These are phyloP conservation scores for Porphyrio hochstetteri DNA, from an alignment of 2,113 vertebrate species.

Conservation along the genomic window DNA sequence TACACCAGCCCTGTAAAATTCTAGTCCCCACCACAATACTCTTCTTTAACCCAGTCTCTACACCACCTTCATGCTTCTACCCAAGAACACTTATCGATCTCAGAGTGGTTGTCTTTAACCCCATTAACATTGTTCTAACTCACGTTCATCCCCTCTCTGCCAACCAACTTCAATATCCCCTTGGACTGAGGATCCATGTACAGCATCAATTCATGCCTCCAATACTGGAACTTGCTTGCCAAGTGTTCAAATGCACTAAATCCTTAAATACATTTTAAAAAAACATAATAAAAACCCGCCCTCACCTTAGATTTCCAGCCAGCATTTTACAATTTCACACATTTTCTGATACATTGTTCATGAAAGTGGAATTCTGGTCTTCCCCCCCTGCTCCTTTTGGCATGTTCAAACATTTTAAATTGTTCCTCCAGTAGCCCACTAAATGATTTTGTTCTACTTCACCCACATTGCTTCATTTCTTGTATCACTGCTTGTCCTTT, in stretches of 20 bases:
- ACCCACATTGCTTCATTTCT: conserved; percentile 69
- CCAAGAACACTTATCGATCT: background rate
- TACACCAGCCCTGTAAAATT: background rate
- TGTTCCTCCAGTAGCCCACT: conserved; percentile 67
- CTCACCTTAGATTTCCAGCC: conserved; percentile 24
- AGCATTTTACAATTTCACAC: background rate
- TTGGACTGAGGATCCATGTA: background rate
- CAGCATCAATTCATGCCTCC: background rate
- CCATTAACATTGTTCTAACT: background rate
- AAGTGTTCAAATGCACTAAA: conserved; percentile 8
- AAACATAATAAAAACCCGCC: too few relatives aligned
- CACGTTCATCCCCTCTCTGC: background rate
- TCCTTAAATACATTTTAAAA: background rate
- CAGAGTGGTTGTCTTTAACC: background rate
- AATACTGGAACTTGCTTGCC: background rate
- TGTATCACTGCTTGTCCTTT: conserved; percentile 70
- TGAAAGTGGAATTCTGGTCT: conserved; percentile 31
- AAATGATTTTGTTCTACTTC: conserved; percentile 73
- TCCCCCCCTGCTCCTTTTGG: conserved; percentile 13
- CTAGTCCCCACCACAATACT: background rate
- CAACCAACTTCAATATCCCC: background rate
- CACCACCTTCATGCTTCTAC: background rate
- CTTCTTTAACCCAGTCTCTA: background rate
- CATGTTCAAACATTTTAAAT: conserved; percentile 51
- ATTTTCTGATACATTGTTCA: background rate